These are phyloP conservation scores for Drosophila ananassae DNA, from an alignment of 1,140 invertebrate genomes.

Conservation along the genomic window DNA sequence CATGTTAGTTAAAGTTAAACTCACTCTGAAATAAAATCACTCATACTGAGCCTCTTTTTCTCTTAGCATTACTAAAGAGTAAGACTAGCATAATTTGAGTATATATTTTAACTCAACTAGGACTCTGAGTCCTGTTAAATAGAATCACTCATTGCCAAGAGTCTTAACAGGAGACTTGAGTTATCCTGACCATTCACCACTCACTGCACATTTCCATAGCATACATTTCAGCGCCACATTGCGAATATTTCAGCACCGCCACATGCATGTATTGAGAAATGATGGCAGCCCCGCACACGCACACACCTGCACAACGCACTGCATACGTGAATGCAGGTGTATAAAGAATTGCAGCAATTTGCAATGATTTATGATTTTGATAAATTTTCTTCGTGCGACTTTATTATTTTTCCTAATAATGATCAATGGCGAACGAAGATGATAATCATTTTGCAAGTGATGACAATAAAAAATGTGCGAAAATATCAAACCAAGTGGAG, in stretches of 20 bases:
- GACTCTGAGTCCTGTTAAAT: not conserved
- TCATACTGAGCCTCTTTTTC: not conserved
- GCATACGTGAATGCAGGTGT: constrained; percentile 28
- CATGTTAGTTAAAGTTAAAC: not conserved
- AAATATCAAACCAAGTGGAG: not conserved
- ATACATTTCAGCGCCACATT: constrained; percentile 45
- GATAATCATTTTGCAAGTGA: not conserved
- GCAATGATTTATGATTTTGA: constrained; percentile 80
- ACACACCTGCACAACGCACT: constrained; percentile 22
- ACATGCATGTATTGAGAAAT: constrained; percentile 57
- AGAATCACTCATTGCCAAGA: not conserved
- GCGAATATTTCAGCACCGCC: constrained; percentile 48
- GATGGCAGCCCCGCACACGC: constrained; percentile 35
- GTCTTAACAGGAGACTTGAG: not conserved
- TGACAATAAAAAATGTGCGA: not conserved
- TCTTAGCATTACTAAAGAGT: not conserved
- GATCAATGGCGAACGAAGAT: constrained; percentile 53
- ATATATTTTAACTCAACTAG: not conserved
- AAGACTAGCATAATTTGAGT: constrained; percentile 8
- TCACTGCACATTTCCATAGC: constrained; percentile 15
- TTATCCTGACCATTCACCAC: not conserved
- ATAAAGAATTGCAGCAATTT: constrained; percentile 70
- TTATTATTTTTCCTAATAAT: constrained; percentile 78
- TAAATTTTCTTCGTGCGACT: constrained; percentile 78
- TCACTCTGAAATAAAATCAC: not conserved